Evolutionary conservation across 1,140 invertebrate genomes (phyloP).

Genomic region (Adelges cooleyi): DNA sequence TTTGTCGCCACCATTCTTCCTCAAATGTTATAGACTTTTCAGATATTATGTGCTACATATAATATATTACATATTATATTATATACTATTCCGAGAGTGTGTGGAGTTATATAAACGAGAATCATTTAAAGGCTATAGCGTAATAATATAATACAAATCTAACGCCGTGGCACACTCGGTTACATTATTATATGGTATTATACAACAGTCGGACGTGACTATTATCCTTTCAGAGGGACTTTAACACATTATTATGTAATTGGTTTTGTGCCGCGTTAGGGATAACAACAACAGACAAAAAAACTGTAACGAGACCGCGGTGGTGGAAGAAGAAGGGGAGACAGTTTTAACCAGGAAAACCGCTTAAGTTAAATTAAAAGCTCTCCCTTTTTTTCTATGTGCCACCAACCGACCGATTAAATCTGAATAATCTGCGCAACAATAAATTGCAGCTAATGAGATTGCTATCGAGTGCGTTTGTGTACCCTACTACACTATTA

Average conservation of each 20-base stretch:
- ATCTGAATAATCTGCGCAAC: constrained; percentile 16
- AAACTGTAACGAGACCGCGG: neutral
- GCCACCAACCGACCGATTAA: constrained; percentile 4
- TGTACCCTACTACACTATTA: too few species aligned
- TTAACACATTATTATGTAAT: constrained; percentile 24
- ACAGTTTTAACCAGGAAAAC: constrained; percentile 27
- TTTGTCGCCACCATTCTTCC: too few species aligned
- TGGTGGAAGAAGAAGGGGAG: neutral
- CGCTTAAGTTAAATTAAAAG: constrained; percentile 27
- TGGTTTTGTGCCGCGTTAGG: neutral
- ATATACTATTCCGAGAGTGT: too few species aligned
- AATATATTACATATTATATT: too few species aligned
- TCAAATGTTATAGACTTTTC: too few species aligned
- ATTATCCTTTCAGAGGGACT: constrained; percentile 13
- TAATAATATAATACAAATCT: neutral
- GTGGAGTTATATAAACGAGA: neutral
- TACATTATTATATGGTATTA: neutral
- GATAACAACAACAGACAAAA: too few species aligned
- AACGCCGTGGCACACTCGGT: too few species aligned
- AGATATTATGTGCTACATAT: too few species aligned
- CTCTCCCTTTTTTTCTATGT: neutral
- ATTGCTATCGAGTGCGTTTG: neutral
- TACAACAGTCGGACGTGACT: constrained; percentile 7
- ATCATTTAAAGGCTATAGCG: too few species aligned
- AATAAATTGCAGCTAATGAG: constrained; percentile 19